Conservation (phyloP, 1,140 invertebrate genomes). For the Neotoxoptera formosana region DNA sequence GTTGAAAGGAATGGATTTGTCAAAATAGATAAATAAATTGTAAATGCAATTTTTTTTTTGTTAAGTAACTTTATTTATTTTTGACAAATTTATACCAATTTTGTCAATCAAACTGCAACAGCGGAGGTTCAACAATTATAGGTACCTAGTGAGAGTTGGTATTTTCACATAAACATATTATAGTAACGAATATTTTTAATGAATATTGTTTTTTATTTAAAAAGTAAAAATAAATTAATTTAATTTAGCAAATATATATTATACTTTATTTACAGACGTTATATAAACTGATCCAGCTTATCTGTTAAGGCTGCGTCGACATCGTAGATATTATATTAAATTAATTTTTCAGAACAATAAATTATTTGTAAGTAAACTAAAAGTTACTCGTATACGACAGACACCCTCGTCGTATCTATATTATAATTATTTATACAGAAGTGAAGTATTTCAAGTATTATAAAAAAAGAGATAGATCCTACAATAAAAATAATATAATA, state of each 20-base stretch:
- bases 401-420: not conserved
- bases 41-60: not conserved
- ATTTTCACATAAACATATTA: not conserved
- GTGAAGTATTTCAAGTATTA: not conserved
- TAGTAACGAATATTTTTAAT: not conserved
- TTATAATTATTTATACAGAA: not conserved
- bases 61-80: not conserved
- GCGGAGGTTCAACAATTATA: not conserved
- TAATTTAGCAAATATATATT: conserved; percentile 16
- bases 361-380: not conserved
- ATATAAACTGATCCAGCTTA: not conserved
- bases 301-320: not conserved
- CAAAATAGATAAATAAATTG: not conserved
- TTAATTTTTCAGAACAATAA: not conserved
- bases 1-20: not conserved
- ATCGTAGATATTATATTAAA: not conserved
- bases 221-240: conserved; percentile 27
- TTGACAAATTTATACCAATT: not conserved
- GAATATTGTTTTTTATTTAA: not conserved
- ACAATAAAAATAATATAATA: not conserved
- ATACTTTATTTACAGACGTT: not conserved
- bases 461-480: not conserved
- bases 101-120: not conserved
- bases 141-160: not conserved
- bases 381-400: not conserved